Conservation (phyloP, 2,113 vertebrate species). For the Sinocyclocheilus grahami region DNA sequence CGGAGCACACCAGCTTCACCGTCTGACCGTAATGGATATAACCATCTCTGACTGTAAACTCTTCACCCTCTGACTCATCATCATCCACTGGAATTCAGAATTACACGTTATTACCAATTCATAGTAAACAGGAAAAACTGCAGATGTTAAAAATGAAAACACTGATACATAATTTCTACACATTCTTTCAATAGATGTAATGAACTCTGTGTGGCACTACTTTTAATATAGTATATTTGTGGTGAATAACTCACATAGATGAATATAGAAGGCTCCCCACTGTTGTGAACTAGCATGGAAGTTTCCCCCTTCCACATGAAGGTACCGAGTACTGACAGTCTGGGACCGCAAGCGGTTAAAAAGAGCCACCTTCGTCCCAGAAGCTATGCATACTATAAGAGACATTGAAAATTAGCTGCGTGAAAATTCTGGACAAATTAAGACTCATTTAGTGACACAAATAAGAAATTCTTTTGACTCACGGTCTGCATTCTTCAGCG, state of each 20-base stretch:
- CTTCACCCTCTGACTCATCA: constrained; percentile 96
- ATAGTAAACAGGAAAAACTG: not conserved
- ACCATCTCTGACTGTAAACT: constrained; percentile 95
- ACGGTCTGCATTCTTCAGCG: constrained; percentile 96
- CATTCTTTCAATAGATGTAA: not conserved
- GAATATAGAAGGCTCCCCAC: constrained; percentile 97
- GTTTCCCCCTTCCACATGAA: constrained; percentile 98
- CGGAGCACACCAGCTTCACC: constrained; percentile 94
- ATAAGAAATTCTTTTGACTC: constrained; percentile 66
- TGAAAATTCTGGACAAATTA: not conserved
- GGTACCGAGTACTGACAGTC: constrained; percentile 96
- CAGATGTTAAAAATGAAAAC: not conserved
- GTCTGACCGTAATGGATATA: constrained; percentile 98
- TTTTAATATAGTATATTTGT: not conserved
- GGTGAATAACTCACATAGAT: constrained; percentile 85
- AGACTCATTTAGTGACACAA: not conserved
- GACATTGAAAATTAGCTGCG: constrained; percentile 1
- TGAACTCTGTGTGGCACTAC: not conserved
- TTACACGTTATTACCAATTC: not conserved
- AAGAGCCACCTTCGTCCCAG: constrained; percentile 96
- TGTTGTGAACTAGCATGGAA: constrained; percentile 98
- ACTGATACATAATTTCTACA: not conserved
- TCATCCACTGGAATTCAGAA: constrained; percentile 84
- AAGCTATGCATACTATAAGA: constrained; percentile 92
- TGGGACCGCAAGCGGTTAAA: constrained; percentile 97